Evolutionary conservation across 2,888 invertebrate species (phyloP).

Genomic region (Boloria selene): DNA sequence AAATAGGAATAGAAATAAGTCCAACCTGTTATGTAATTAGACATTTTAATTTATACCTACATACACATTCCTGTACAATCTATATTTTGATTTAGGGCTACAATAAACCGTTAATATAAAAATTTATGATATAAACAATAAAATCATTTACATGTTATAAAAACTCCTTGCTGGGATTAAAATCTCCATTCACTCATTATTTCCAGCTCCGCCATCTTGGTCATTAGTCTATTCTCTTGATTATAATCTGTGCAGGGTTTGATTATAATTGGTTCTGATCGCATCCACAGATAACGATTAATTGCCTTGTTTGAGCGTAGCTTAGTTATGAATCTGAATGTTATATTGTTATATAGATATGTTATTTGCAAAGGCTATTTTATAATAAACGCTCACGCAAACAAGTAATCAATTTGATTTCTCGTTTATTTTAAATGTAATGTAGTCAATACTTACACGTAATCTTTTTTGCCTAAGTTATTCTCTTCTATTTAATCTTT

Average conservation of each 20-base stretch:
- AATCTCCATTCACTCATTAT: constrained; percentile 26
- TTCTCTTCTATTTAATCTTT: no score
- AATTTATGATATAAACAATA: not conserved
- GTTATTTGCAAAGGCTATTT: not conserved
- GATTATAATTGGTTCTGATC: constrained; percentile 37
- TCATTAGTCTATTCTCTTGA: constrained; percentile 38
- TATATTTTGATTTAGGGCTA: not conserved
- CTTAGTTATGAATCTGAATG: not conserved
- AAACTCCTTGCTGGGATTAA: constrained; percentile 12
- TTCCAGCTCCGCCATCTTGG: constrained; percentile 35
- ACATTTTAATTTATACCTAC: no score
- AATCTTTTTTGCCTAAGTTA: no score
- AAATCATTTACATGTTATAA: constrained; percentile 5
- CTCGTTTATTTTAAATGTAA: no score
- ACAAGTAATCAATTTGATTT: no score
- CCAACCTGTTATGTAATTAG: no score
- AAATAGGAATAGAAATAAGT: no score
- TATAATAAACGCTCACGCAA: not conserved
- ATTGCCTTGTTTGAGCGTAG: constrained; percentile 26
- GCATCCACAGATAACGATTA: constrained; percentile 33
- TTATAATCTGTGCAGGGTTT: constrained; percentile 36
- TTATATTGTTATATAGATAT: constrained; percentile 8
- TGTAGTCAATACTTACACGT: no score
- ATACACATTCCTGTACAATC: no score
- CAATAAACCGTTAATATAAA: constrained; percentile 1